Evolutionary conservation across 2,113 vertebrate genomes (phyloP).

Genomic region (Cyanoramphus novaezelandiae): DNA sequence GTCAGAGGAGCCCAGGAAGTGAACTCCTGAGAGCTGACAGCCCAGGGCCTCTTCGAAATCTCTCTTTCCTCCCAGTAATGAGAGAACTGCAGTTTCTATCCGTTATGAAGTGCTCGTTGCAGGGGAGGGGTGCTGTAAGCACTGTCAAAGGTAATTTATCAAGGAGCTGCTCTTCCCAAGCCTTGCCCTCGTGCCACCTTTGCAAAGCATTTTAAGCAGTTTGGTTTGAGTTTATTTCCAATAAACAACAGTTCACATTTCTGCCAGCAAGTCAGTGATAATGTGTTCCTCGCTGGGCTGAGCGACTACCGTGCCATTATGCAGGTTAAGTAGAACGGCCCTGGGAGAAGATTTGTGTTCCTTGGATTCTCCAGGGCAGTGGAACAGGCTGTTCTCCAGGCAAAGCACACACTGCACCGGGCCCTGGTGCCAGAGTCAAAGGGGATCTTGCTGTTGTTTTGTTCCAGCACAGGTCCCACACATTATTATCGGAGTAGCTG

Average conservation of each 20-base stretch:
- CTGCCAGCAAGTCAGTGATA: neutral
- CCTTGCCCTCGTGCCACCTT: neutral
- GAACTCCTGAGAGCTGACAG: neutral
- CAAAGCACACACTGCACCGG: neutral
- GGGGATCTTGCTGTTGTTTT: neutral
- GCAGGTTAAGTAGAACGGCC: neutral
- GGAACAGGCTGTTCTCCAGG: neutral
- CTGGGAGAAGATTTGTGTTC: neutral
- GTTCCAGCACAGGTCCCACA: neutral
- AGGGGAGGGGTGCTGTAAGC: neutral
- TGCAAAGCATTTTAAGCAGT: neutral
- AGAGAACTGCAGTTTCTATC: neutral
- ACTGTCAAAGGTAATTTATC: conserved; percentile 19
- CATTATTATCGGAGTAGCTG: accelerated
- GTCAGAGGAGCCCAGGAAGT: neutral
- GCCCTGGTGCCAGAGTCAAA: accelerated
- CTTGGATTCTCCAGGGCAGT: neutral
- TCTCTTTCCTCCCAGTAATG: neutral
- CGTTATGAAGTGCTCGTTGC: neutral
- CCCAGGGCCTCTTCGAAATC: neutral
- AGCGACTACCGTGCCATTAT: accelerated
- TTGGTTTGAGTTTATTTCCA: neutral
- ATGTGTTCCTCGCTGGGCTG: neutral
- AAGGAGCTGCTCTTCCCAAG: neutral
- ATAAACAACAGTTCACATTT: neutral